A percentile compares a stretch with the other conserved stretches of the same genome.
Conservation (phyloP, 2,113 vertebrate genomes). For the Aegotheles bennettii region DNA sequence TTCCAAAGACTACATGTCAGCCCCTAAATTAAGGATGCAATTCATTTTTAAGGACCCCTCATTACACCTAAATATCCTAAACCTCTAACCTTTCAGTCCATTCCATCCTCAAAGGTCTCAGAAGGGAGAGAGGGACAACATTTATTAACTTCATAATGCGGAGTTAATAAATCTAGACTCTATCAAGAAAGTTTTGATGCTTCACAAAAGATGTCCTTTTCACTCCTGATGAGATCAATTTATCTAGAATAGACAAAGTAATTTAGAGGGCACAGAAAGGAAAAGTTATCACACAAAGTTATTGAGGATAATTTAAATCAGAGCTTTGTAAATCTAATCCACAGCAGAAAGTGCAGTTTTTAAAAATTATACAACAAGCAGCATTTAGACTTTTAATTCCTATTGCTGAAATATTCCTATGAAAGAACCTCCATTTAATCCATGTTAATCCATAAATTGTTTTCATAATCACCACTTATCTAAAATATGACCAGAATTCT, state of each 20-base stretch:
- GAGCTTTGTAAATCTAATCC: neutral
- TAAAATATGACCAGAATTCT: neutral
- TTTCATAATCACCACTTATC: neutral
- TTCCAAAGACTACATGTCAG: neutral
- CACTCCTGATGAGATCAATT: constrained; percentile 10
- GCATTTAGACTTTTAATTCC: neutral
- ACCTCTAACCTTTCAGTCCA: neutral
- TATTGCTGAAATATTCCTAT: neutral
- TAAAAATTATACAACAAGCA: neutral
- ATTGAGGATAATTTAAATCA: constrained; percentile 8
- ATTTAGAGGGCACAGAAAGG: constrained; percentile 8
- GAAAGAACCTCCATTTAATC: neutral
- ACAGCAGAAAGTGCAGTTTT: neutral
- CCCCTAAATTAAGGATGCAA: neutral
- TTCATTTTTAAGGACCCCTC: neutral
- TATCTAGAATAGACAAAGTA: constrained; percentile 21
- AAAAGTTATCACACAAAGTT: constrained; percentile 7
- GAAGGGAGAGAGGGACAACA: neutral
- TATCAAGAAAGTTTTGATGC: constrained; percentile 1
- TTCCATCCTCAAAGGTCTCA: neutral
- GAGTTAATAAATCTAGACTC: constrained; percentile 34
- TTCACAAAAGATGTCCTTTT: constrained; percentile 22
- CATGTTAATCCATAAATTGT: neutral
- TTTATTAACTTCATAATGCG: neutral
- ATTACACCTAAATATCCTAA: neutral